Percentiles rank a stretch among this genome's conserved stretches.
phyloP scores from a whole-genome alignment of 1,140 invertebrate species.

The Cyclargus thomasi region DNA sequence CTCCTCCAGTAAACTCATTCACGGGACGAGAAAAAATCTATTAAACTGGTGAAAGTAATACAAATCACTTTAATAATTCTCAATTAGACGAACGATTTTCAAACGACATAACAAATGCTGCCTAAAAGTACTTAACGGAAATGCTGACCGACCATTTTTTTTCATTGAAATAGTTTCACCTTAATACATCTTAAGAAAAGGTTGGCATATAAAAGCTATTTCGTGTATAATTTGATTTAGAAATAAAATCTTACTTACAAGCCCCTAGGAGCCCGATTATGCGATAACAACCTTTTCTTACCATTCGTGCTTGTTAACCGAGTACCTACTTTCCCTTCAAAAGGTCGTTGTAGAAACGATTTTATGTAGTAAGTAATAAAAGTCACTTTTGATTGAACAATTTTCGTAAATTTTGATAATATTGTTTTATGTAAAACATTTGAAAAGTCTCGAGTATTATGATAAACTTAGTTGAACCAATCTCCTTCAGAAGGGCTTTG shows the following conservation, averaged over 20 bases:
- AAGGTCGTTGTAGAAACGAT: background rate
- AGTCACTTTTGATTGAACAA: conserved; percentile 5
- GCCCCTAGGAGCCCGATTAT: background rate
- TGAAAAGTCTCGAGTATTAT: background rate
- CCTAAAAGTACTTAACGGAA: background rate
- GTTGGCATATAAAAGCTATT: background rate
- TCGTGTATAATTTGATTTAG: conserved; percentile 2
- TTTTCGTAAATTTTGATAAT: conserved; percentile 6
- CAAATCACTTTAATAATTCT: too few species aligned
- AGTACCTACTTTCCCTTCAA: background rate
- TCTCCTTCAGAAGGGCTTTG: background rate
- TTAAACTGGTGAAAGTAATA: too few species aligned
- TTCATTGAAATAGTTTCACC: background rate
- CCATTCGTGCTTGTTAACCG: background rate
- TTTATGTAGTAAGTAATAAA: background rate
- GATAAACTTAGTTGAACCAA: background rate
- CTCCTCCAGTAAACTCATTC: too few species aligned
- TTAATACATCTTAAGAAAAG: background rate
- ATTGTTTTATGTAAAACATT: background rate
- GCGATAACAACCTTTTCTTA: conserved; percentile 10
- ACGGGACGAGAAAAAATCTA: too few species aligned
- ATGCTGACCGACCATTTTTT: background rate
- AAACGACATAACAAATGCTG: background rate
- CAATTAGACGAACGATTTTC: too few species aligned
- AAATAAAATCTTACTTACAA: background rate